Evolutionary conservation across 2,113 vertebrate genomes (phyloP).

Genomic region (Oxygymnocypris stewartii): DNA sequence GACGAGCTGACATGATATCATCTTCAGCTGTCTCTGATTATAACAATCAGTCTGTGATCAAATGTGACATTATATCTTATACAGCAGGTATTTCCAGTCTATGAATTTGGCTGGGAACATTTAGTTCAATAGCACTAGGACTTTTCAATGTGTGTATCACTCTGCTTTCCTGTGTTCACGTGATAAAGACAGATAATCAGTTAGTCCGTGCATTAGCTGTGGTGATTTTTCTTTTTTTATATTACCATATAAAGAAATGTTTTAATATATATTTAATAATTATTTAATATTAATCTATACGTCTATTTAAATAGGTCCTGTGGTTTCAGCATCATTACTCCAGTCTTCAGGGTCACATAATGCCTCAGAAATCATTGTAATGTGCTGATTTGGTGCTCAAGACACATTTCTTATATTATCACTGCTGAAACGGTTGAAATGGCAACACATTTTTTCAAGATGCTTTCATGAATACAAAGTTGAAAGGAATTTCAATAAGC

Average conservation of each 20-base stretch:
- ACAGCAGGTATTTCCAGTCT: constrained; percentile 57
- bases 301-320: background rate
- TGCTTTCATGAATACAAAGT: too few relatives aligned
- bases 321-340: background rate
- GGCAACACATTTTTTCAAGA: too few relatives aligned
- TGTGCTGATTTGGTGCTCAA: background rate
- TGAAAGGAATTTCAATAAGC: too few relatives aligned
- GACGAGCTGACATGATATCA: background rate
- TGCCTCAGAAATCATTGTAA: background rate
- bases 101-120: background rate
- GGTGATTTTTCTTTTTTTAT: background rate
- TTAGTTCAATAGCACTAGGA: background rate
- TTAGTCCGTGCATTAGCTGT: background rate
- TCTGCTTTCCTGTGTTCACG: background rate
- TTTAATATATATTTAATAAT: too few relatives aligned
- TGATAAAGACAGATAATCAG: background rate
- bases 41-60: background rate
- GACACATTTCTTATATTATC: background rate
- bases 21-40: background rate
- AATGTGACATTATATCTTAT: background rate
- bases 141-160: background rate
- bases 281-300: too few relatives aligned
- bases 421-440: background rate
- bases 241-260: background rate
- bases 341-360: background rate